phyloP scores from a whole-genome alignment of 2,113 vertebrate species.

The Heterocephalus glaber region DNA sequence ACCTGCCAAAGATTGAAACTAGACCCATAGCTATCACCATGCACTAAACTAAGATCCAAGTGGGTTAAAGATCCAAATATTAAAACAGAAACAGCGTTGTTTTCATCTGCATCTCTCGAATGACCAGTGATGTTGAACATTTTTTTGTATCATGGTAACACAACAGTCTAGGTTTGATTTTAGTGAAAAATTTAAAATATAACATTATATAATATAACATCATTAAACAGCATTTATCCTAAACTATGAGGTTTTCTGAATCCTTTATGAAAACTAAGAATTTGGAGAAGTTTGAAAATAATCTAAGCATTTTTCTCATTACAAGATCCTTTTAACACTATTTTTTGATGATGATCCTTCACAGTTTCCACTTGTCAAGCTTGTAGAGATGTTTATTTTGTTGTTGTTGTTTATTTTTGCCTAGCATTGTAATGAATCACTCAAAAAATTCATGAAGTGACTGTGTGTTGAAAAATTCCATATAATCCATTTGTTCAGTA shows the following conservation, averaged over 20 bases:
- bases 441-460: background rate
- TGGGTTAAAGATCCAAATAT: too few species aligned
- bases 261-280: background rate
- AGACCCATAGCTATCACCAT: too few species aligned
- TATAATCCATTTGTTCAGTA: background rate
- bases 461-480: background rate
- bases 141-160: background rate
- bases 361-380: background rate
- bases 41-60: too few species aligned
- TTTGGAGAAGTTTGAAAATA: background rate
- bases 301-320: background rate
- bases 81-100: too few species aligned
- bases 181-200: background rate
- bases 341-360: background rate
- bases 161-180: background rate
- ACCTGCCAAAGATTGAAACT: too few species aligned
- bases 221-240: accelerated
- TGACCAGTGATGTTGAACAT: too few species aligned
- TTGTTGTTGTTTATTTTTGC: background rate
- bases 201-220: background rate
- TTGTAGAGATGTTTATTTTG: background rate
- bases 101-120: too few species aligned
- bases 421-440: background rate
- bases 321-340: background rate
- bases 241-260: too few species aligned